Conservation (phyloP, 2,797 vertebrate genomes). For the Micromesistius poutassou region DNA sequence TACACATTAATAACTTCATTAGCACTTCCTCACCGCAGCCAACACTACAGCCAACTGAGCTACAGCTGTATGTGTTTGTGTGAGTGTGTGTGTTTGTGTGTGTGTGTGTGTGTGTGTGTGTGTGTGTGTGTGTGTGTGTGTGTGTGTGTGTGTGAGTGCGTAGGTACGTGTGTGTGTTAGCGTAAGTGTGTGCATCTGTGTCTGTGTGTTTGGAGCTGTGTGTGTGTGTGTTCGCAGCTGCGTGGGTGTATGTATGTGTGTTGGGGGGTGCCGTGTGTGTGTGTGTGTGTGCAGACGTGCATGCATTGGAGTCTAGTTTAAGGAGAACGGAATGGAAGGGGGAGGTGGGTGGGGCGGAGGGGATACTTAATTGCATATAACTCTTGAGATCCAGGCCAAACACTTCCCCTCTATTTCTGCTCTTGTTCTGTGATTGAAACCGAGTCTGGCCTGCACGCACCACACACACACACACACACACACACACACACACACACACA, state of each 20-base stretch:
- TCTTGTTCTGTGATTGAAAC: conserved; percentile 57
- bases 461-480: conserved; percentile 13
- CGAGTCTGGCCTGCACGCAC: conserved; percentile 48
- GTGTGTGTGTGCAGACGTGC: background rate
- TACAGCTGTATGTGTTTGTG: conserved; percentile 33
- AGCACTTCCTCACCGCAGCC: conserved; percentile 58
- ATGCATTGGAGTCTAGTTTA: background rate
- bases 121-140: conserved; percentile 18
- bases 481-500: conserved; percentile 9
- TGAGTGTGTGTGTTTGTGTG: conserved; percentile 28
- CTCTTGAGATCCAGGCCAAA: conserved; percentile 56
- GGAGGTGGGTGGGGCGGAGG: background rate
- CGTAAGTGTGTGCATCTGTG: background rate
- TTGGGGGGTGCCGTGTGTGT: background rate
- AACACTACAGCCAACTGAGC: conserved; percentile 42
- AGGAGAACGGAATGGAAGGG: background rate
- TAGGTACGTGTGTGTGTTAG: conserved; percentile 16
- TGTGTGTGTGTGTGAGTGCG: conserved; percentile 27
- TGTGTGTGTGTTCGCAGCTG: conserved; percentile 17
- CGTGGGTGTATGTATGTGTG: conserved; percentile 8
- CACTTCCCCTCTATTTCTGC: conserved; percentile 64
- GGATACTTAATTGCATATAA: conserved; percentile 55
- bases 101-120: conserved; percentile 26
- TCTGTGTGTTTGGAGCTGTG: conserved; percentile 19
- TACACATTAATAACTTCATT: conserved; percentile 73